Conservation (phyloP, 2,888 invertebrate species). For the Drosophila mettleri region DNA sequence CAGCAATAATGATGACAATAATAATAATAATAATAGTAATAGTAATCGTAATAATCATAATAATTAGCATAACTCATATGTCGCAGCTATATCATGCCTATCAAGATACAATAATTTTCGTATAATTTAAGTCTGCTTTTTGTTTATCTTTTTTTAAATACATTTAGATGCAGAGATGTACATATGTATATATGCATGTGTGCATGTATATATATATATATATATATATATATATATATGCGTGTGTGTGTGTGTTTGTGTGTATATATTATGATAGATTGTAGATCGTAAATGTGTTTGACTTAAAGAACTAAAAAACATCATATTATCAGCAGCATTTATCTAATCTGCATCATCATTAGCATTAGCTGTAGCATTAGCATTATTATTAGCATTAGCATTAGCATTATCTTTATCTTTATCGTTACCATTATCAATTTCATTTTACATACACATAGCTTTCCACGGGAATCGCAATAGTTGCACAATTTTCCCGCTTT, state of each 20-base stretch:
- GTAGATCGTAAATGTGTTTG: conserved; percentile 49
- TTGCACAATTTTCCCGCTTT: conserved; percentile 14
- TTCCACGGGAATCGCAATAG: conserved; percentile 4
- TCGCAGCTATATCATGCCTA: conserved; percentile 23
- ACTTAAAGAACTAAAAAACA: conserved; percentile 79
- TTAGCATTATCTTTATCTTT: conserved; percentile 15
- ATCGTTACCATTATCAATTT: conserved; percentile 24
- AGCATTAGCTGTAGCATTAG: conserved; percentile 3
- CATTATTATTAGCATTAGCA: conserved; percentile 17
- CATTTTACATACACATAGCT: conserved; percentile 49
- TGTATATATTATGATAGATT: conserved; percentile 37
- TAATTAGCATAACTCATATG: conserved; percentile 35
- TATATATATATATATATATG: conserved; percentile 32
- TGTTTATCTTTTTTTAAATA: conserved; percentile 30
- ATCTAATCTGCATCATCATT: conserved; percentile 31
- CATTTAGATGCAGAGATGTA: conserved; percentile 48
- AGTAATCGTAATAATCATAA: conserved; percentile 14
- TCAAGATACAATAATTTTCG: conserved; percentile 27
- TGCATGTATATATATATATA: conserved; percentile 24
- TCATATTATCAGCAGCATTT: conserved; percentile 49
- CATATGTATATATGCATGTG: conserved; percentile 29
- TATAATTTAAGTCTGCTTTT: conserved; percentile 28
- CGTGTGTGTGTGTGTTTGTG: conserved; percentile 18
- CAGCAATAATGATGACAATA: conserved; percentile 24
- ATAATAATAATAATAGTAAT: conserved; percentile 18